Conservation (phyloP, 2,113 vertebrate genomes). For the Pelmatolapia mariae region DNA sequence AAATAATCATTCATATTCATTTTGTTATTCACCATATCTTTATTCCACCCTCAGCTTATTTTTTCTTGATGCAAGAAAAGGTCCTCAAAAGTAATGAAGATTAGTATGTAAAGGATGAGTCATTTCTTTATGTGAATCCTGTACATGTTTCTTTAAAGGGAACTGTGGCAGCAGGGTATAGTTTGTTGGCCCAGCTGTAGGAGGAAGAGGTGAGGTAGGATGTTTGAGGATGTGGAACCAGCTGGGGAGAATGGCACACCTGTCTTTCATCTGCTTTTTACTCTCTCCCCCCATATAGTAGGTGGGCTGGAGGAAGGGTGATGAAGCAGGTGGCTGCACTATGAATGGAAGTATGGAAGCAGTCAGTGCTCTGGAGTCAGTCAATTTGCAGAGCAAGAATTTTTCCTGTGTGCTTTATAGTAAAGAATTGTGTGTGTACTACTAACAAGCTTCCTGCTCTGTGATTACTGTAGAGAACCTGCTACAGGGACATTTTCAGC, state of each 20-base stretch:
- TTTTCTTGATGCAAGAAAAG: background rate
- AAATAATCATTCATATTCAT: background rate
- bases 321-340: background rate
- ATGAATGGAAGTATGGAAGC: background rate
- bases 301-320: background rate
- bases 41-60: background rate
- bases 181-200: background rate
- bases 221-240: background rate
- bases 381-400: background rate
- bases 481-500: background rate
- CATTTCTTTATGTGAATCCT: background rate
- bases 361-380: background rate
- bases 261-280: background rate
- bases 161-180: background rate
- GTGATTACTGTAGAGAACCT: background rate
- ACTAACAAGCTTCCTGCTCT: background rate
- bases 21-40: background rate
- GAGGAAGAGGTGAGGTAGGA: background rate
- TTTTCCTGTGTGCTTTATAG: background rate
- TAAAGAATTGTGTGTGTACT: background rate
- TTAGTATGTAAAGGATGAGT: background rate
- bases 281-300: background rate
- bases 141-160: background rate
- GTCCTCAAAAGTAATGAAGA: background rate
- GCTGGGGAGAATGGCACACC: background rate